These are phyloP conservation scores for Eurytoma californica DNA, from an alignment of 2,888 invertebrate genomes.

Conservation along the genomic window DNA sequence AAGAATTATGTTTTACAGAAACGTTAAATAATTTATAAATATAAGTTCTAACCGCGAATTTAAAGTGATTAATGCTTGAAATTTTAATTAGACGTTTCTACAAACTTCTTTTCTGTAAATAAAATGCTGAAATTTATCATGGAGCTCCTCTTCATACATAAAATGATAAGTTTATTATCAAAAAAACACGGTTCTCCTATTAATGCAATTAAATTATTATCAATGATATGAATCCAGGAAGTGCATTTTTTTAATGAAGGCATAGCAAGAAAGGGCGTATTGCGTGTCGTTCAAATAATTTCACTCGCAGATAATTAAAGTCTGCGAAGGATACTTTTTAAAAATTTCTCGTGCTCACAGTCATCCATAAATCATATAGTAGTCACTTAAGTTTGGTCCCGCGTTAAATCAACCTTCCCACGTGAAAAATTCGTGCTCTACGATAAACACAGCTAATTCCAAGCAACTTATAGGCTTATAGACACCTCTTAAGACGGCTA, in stretches of 20 bases:
- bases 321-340: constrained; percentile 37
- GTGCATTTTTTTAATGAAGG: neutral
- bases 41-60: no score
- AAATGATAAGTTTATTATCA: no score
- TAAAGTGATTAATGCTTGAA: no score
- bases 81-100: no score
- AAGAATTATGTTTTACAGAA: no score
- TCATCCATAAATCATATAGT: constrained; percentile 28
- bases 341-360: constrained; percentile 35
- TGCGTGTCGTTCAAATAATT: constrained; percentile 29
- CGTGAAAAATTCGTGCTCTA: constrained; percentile 29
- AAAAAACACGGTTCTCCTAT: no score
- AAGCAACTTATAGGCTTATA: neutral
- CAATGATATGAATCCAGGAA: neutral
- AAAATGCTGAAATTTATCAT: no score
- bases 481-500: neutral
- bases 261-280: neutral
- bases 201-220: constrained; percentile 14
- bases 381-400: constrained; percentile 18
- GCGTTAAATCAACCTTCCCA: constrained; percentile 23
- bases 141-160: no score
- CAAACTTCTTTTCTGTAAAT: no score
- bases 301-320: constrained; percentile 25
- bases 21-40: no score
- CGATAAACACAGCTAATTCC: constrained; percentile 17